phyloP scores from a whole-genome alignment of 2,797 vertebrate genomes.

The Anguilla megastoma region DNA sequence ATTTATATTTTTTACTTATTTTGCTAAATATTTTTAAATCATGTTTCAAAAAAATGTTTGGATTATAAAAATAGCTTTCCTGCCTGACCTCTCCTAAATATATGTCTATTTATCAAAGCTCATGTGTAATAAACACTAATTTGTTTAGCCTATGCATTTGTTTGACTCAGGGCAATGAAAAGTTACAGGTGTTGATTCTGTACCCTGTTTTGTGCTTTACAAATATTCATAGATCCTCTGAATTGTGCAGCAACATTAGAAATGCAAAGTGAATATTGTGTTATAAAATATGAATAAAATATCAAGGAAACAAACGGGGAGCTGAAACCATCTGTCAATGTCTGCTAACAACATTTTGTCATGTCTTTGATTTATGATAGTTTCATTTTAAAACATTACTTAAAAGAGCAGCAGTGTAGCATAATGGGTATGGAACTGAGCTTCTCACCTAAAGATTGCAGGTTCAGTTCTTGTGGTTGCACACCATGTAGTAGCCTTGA shows the following conservation, averaged over 20 bases:
- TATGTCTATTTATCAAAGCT: neutral
- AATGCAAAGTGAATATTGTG: neutral
- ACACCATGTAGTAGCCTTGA: neutral
- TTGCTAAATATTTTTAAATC: neutral
- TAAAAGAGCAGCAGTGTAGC: neutral
- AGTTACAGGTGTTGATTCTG: neutral
- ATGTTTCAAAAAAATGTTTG: neutral
- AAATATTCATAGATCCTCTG: neutral
- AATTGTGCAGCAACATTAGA: neutral
- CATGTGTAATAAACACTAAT: neutral
- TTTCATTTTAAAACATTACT: neutral
- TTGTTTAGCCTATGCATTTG: neutral
- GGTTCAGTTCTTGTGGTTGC: neutral
- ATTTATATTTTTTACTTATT: slow-evolving; percentile 16
- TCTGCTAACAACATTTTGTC: neutral
- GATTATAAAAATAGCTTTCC: neutral
- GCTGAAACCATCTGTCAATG: neutral
- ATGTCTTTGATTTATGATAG: neutral
- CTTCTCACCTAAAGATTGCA: neutral
- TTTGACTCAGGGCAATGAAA: neutral
- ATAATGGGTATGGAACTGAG: neutral
- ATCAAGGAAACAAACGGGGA: neutral
- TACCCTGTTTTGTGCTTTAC: neutral
- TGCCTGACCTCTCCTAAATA: neutral
- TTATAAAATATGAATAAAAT: slow-evolving; percentile 8